These are phyloP conservation scores for Sardina pilchardus DNA, from an alignment of 2,113 vertebrate genomes.

Conservation along the genomic window DNA sequence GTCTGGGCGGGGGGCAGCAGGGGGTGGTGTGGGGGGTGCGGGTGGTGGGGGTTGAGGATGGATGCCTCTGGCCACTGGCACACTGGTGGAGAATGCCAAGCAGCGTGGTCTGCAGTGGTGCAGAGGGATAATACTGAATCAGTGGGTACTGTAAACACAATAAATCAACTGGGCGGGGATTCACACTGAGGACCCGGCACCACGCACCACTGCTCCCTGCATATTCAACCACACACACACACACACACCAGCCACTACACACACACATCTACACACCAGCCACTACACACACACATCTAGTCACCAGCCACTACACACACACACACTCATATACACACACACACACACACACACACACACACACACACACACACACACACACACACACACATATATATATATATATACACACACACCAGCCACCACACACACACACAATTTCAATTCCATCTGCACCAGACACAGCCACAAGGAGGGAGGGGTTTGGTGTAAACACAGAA, in stretches of 20 bases:
- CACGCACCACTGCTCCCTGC: slow-evolving; percentile 40
- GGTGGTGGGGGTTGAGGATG: slow-evolving; percentile 42
- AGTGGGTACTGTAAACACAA: slow-evolving; percentile 51
- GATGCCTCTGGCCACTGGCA: slow-evolving; percentile 50
- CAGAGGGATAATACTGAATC: slow-evolving; percentile 47
- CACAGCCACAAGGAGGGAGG: neutral
- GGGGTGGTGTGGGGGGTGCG: neutral
- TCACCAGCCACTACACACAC: neutral
- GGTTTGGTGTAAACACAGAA: neutral
- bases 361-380: neutral
- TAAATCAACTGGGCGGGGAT: slow-evolving; percentile 39
- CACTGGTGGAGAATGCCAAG: slow-evolving; percentile 38
- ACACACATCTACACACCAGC: neutral
- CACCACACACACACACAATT: neutral
- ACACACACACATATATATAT: neutral
- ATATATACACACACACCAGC: neutral
- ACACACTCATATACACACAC: neutral
- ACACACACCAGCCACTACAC: neutral
- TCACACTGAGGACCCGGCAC: slow-evolving; percentile 10
- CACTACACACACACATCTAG: neutral
- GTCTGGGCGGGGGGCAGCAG: neutral
- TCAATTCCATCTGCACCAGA: slow-evolving; percentile 3
- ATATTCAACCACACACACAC: slow-evolving; percentile 38
- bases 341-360: neutral
- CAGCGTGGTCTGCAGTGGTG: slow-evolving; percentile 37